Evolutionary conservation across 1,140 invertebrate species (phyloP), one percentile per base, ranked within the genome.

Genomic region (Nebria ingens): DNA sequence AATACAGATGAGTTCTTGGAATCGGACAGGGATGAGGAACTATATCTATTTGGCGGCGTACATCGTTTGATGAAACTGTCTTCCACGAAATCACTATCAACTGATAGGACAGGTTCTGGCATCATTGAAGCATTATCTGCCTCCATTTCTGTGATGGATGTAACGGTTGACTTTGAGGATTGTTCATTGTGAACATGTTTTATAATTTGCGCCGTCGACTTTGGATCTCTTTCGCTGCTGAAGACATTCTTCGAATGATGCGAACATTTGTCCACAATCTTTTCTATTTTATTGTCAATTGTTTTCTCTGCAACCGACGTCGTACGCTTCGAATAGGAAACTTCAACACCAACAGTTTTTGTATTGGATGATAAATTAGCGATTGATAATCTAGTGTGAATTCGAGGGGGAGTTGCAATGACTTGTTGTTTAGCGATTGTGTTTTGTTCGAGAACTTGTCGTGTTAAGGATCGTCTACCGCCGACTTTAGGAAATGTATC

Each of bases 401-500:
- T 17, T 11, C 40, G 40, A 9, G 53, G 22, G 9, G 54, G 42
- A 49, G 20, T 51, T n/a, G n/a, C n/a, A n/a, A n/a, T n/a, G n/a
- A n/a, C n/a, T 50, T 54, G 12, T 12, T 60, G 13, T 56, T 49
- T 58, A 2, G 57, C 54, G 49, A 61, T 57, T n/a, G 60, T 49
- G 54, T 65, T 67, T 19, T 64, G 57, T 56, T 67, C 65, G 11
- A 67, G 38, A 19, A 65, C 64, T 50, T 58, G 21, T 52, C 65
- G 61, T 22, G 60, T 56, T 0, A 67, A 49, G 6, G 65, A 64
- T 53, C 55, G 60, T 4, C 62, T 57, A 45, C 40, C 40, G 22
- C 56, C 51, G 15, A 58, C 15, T 61, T 56, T 58, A 3, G 21
- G 17, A 2, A 49, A 9, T 4, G 17, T 13, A 1, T 53, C n/a